phyloP scores from a whole-genome alignment of 2,888 invertebrate genomes.

The Neoitamus cyanurus region DNA sequence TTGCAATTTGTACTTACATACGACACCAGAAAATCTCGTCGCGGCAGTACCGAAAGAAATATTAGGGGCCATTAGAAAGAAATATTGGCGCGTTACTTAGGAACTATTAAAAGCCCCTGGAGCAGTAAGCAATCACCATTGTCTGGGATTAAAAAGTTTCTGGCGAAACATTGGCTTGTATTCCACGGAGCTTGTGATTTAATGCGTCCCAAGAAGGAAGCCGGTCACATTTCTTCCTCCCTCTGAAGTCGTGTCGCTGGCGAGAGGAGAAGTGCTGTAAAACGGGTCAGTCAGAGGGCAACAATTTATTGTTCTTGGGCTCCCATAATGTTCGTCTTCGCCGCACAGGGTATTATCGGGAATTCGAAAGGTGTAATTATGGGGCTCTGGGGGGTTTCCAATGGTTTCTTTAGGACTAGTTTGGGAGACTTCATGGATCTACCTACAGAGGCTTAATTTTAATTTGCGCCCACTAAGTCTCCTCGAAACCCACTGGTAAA shows the following conservation, averaged over 20 bases:
- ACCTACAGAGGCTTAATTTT: not conserved
- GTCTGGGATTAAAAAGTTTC: constrained; percentile 15
- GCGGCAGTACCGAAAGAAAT: not conserved
- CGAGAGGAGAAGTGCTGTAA: not conserved
- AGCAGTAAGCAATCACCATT: not conserved
- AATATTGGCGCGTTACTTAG: not conserved
- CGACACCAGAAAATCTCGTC: not conserved
- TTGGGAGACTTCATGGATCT: not conserved
- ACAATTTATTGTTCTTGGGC: not conserved
- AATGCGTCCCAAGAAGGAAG: not conserved
- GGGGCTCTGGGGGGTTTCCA: not conserved
- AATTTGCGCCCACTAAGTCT: not conserved
- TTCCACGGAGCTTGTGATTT: not conserved
- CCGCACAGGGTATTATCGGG: not conserved
- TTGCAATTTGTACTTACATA: not conserved
- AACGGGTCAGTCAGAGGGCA: not conserved
- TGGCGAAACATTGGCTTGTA: not conserved
- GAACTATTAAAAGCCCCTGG: constrained; percentile 4
- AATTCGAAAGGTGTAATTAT: not conserved
- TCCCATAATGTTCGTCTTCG: not conserved
- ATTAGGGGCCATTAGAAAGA: constrained; percentile 3
- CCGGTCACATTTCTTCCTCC: not conserved
- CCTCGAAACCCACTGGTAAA: not conserved
- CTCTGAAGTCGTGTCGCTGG: not conserved
- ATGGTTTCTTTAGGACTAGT: not conserved